A percentile compares a stretch with the other conserved stretches of the same genome.
These are phyloP conservation scores for Megathymus violae DNA, from an alignment of 1,140 invertebrate genomes.

Conservation along the genomic window DNA sequence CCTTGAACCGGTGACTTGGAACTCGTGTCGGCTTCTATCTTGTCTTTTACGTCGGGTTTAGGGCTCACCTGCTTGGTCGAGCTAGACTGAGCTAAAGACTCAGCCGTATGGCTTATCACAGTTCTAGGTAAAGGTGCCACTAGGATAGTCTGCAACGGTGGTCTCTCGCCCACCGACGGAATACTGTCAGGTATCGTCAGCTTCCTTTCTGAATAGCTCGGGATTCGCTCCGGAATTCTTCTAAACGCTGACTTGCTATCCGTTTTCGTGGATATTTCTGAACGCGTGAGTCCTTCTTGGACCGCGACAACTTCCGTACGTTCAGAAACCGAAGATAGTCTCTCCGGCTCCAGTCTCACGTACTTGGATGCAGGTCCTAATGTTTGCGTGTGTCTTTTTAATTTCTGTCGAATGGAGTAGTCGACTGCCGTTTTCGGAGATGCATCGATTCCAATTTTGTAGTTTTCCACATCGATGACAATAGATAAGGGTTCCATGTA, in stretches of 20 bases:
- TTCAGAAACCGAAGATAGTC: slow-evolving; percentile 41
- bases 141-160: slow-evolving; percentile 27
- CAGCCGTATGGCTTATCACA: slow-evolving; percentile 76
- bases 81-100: slow-evolving; percentile 65
- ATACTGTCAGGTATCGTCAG: slow-evolving; percentile 63
- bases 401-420: slow-evolving; percentile 70
- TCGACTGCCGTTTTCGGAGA: slow-evolving; percentile 76
- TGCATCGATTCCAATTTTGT: slow-evolving; percentile 77
- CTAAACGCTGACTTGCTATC: slow-evolving; percentile 51
- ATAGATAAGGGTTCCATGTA: slow-evolving; percentile 78
- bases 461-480: slow-evolving; percentile 78
- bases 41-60: slow-evolving; percentile 42
- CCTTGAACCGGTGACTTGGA: slow-evolving; percentile 65
- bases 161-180: slow-evolving; percentile 49
- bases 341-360: slow-evolving; percentile 58
- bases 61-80: slow-evolving; percentile 41
- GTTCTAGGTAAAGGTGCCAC: slow-evolving; percentile 45
- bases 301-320: slow-evolving; percentile 37
- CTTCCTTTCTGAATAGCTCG: slow-evolving; percentile 48
- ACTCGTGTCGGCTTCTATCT: slow-evolving; percentile 59
- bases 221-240: slow-evolving; percentile 49
- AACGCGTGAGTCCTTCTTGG: slow-evolving; percentile 13
- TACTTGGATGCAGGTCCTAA: slow-evolving; percentile 61
- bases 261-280: slow-evolving; percentile 12
- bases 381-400: slow-evolving; percentile 62